Base-by-base conservation (phyloP, 2,888 invertebrate species). In the Gisinianus flammeolus region DNA sequence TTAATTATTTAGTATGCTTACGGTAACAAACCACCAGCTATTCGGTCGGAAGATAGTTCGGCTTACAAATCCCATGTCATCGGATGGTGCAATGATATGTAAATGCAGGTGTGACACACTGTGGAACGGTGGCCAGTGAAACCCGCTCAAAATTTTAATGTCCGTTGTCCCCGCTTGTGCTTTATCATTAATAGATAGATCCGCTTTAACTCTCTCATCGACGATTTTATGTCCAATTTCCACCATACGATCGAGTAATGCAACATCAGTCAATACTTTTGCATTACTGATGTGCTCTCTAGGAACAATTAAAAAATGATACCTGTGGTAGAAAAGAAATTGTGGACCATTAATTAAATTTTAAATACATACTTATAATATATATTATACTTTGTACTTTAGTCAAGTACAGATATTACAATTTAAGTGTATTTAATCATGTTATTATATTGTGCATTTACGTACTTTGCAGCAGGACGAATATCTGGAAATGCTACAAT, bases 41-140 rank as follows among this genome's bases (percentile, higher is more conserved):
- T 92, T 89, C n/a, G 91, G 91, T 85, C 88, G 91, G 85, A 94
- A 96, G 81, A 94, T 90, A 80, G 90, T 83, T 76, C 90, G 88
- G 4, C 90, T 88, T 0, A 93, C 79, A 19, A 91, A 89, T 0
- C 91, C 89, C 93, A 97, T 94, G 80, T 91, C 90, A 0, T 91
- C 90, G 22, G 90, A 90, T 0, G 96, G 95, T 0, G 93, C 91
- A 75, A 97, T 96, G 0, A 92, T 91, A 85, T 97, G 97, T 77
- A 97, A 88, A 87, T 97, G 97, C 6, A 95, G 88, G 87, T 97
- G 97, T 68, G 88, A 87, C 0, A 97, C 91, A 0, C 93, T 92
- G 79, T 92, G 91, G 87, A 96, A 96, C 0, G 97, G 97, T 0
- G 97, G 96, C 92, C 94, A 93, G 86, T 97, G 96, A 86, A 95